Percentiles rank a stretch among this genome's conserved stretches.
Conservation (phyloP, 2,113 vertebrate species). For the Etheostoma spectabile region DNA sequence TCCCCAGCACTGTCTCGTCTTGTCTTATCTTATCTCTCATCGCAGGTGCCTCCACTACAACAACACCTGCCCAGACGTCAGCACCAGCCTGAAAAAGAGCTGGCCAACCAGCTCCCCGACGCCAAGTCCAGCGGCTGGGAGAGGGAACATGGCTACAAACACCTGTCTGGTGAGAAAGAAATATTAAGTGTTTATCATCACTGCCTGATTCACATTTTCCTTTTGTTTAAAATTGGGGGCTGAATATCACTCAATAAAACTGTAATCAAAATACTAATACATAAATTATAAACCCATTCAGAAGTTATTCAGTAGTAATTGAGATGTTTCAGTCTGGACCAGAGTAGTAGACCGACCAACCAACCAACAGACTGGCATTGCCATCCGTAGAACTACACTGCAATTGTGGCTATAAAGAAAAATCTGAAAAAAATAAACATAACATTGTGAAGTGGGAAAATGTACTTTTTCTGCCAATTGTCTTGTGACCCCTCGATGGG, state of each 20-base stretch:
- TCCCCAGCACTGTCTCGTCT: neutral
- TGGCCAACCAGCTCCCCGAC: constrained; percentile 55
- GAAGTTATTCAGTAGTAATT: too few relatives aligned
- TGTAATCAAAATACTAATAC: neutral
- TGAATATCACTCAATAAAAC: neutral
- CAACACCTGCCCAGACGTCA: constrained; percentile 30
- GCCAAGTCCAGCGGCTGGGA: constrained; percentile 64
- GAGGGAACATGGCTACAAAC: constrained; percentile 59
- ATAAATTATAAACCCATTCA: neutral
- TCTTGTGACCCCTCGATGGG: neutral
- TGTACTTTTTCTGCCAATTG: neutral
- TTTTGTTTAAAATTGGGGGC: neutral
- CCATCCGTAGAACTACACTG: neutral
- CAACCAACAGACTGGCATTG: neutral
- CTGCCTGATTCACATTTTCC: neutral
- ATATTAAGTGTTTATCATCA: neutral
- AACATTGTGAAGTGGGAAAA: too few relatives aligned
- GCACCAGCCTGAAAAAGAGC: constrained; percentile 46
- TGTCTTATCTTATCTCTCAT: constrained; percentile 26
- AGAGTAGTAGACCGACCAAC: neutral
- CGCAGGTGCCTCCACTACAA: constrained; percentile 55
- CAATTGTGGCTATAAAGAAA: neutral
- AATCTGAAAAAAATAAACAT: neutral
- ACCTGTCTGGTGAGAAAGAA: constrained; percentile 70
- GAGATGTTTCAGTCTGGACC: too few relatives aligned